Evolutionary conservation across 35 echinoderm and acorn worm genomes (phyloP), one percentile per base, ranked within the genome.

Genomic region (Anneissia japonica): DNA sequence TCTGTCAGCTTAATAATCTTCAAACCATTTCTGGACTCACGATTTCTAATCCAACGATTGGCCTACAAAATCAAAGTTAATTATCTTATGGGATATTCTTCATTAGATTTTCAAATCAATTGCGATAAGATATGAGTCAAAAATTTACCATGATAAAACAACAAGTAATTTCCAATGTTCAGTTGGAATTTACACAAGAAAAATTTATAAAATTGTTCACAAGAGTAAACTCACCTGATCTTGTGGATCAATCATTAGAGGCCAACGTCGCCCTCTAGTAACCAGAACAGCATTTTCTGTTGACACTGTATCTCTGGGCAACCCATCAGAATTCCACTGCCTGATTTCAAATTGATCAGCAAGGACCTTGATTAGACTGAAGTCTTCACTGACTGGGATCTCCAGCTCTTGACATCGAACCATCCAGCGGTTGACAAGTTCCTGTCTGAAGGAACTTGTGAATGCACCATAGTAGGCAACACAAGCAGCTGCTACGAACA

Each of bases 221-320:
- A 75, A 35, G 37, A 40, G 19, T 38, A n/a, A 37, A 40, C 82
- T 83, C 35, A 98, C 95, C 95, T 98, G 95, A 82, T 98, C 95
- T 81, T 98, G 95, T 6, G 95, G 95, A 79, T 98, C 95, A 86
- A 98, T 98, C 95, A 98, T 98, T 19, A 98, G 85, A 0, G 95
- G 95, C 95, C 95, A 98, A 21, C 95, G 36, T 32, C 95, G 73
- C 32, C 95, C 95, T 83, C 95, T 88, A 32, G 95, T 98, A 14
- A 98, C 95, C 36, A 98, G 40, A 28, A 98, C 88, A 33, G 95
- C 95, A 89, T 98, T 98, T 84, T 98, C 95, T 21, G 95, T 98
- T 31, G 95, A 98, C 32, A 98, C 95, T 31, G 82, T 90, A 81
- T 98, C 95, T 76, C 95, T 89, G 0, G 95, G 95, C 34, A 98